Conservation (phyloP, 2,888 invertebrate species). For the Stictocephala bisonia region DNA sequence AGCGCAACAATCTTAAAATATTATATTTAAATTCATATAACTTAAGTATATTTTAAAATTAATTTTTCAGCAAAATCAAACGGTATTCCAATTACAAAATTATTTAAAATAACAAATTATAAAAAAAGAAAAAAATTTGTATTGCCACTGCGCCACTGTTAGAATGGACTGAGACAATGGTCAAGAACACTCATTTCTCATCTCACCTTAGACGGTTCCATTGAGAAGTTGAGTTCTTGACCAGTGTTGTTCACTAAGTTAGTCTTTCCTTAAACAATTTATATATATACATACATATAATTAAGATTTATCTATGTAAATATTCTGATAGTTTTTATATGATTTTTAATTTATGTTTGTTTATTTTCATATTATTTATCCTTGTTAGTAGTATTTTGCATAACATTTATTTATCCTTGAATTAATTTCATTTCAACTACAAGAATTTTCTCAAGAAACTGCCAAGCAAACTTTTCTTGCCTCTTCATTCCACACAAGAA, state of each 20-base stretch:
- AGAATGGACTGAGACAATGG: too few species aligned
- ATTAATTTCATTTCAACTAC: not conserved
- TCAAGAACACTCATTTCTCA: not conserved
- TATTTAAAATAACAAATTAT: not conserved
- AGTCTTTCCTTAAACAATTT: constrained; percentile 16
- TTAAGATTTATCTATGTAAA: constrained; percentile 10
- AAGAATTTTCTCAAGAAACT: not conserved
- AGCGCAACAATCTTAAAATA: too few species aligned
- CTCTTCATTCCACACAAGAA: constrained; percentile 21
- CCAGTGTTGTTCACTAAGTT: constrained; percentile 21
- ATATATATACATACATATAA: too few species aligned
- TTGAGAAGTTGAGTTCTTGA: constrained; percentile 20
- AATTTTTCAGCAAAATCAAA: not conserved
- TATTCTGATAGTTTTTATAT: not conserved
- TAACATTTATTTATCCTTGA: constrained; percentile 23
- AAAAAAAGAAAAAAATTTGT: not conserved
- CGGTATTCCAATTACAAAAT: constrained; percentile 14
- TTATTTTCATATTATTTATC: constrained; percentile 33
- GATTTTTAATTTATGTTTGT: constrained; percentile 15
- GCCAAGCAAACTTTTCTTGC: constrained; percentile 28
- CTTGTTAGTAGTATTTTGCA: constrained; percentile 12
- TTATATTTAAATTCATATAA: too few species aligned
- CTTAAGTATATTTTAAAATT: not conserved
- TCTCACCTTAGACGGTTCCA: too few species aligned
- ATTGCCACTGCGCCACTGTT: too few species aligned